Conservation (phyloP, 2,888 invertebrate species). For the Sepioteuthis lessoniana region DNA sequence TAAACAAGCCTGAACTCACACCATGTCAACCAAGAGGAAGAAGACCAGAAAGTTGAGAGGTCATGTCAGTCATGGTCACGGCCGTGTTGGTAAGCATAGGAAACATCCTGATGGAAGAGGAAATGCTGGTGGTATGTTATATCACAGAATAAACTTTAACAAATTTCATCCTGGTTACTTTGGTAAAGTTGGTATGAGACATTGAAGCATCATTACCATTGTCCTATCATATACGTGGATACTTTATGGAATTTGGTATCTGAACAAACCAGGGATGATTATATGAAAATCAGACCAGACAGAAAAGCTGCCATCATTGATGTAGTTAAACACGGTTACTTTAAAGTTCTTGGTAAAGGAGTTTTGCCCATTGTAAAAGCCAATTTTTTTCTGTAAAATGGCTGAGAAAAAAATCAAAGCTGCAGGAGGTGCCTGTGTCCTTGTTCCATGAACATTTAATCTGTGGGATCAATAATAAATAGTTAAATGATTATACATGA, state of each 20-base stretch:
- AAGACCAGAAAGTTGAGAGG: conserved; percentile 99
- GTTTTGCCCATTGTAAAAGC: conserved; percentile 98
- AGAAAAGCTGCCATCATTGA: conserved; percentile 92
- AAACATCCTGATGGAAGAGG: conserved; percentile 99
- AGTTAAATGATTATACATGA: too few relatives aligned
- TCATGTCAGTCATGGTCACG: conserved; percentile 99
- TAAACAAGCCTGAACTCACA: too few relatives aligned
- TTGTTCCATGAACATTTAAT: conserved; percentile 75
- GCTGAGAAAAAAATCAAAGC: conserved; percentile 98
- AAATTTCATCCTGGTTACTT: conserved; percentile 99
- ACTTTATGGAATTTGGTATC: conserved; percentile 97
- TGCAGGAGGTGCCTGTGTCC: conserved; percentile 96
- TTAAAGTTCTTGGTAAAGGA: conserved; percentile 98
- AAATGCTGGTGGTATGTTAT: conserved; percentile 99
- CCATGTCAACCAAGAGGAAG: conserved; percentile 76
- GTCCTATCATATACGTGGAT: conserved; percentile 95
- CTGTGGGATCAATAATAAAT: conserved; percentile 48
- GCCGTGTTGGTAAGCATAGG: conserved; percentile 99
- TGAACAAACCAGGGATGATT: conserved; percentile 89
- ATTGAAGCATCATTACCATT: conserved; percentile 92
- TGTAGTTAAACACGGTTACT: conserved; percentile 95
- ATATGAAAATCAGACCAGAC: conserved; percentile 69
- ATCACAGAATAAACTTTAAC: conserved; percentile 99
- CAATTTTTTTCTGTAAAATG: conserved; percentile 96
- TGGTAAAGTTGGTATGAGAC: conserved; percentile 99